Base-by-base conservation (phyloP, 2,113 vertebrate genomes). In the Ptilorrhoa leucosticta region DNA sequence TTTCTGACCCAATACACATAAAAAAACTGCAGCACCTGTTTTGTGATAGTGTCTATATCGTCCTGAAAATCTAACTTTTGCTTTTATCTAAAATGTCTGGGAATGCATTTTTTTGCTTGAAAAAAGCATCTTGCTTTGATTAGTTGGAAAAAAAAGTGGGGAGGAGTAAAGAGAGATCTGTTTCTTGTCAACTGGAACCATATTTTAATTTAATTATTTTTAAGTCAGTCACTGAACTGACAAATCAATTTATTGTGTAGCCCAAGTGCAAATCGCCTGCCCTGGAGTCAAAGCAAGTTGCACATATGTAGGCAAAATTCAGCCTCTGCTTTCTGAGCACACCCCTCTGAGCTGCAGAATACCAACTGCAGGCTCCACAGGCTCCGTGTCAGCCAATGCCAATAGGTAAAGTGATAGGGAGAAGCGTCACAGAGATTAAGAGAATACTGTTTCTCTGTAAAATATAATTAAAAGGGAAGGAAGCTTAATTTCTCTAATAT, bases 401-500 rank as follows among this genome's bases (percentile, higher is more conserved):
- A 96, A n/a, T 64, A 90, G 92, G 51, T 14, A 82, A 83, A 71
- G 83, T 89, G 75, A 96, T 57, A 94, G 80, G 84, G 83, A 94
- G 73, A 83, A 95, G 90, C 94, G 95, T 93, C 96, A 66, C 1
- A 63, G 76, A 85, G 94, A 97, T 97, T 96, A 97, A 96, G 77
- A 97, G 97, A 98, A 97, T 97, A 97, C 28, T 73, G 47, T 60
- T 89, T 63, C 95, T 83, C 93, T 92, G 66, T 70, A 97, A 97
- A 94, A 94, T 66, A 15, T 90, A 96, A 96, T 97, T 98, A 97
- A 96, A 97, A 77, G 75, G 86, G 47, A 86, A 96, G 50, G 73
- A 95, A 97, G 87, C 82, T 96, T 97, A 96, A 96, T 97, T 97
- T 97, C 87, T 83, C 56, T 94, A 89, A 97, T 97, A 84, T 71